Percentiles rank a stretch among this genome's conserved stretches.
These are phyloP conservation scores for Bufo gargarizans DNA, from an alignment of 2,113 vertebrate species.

Conservation along the genomic window DNA sequence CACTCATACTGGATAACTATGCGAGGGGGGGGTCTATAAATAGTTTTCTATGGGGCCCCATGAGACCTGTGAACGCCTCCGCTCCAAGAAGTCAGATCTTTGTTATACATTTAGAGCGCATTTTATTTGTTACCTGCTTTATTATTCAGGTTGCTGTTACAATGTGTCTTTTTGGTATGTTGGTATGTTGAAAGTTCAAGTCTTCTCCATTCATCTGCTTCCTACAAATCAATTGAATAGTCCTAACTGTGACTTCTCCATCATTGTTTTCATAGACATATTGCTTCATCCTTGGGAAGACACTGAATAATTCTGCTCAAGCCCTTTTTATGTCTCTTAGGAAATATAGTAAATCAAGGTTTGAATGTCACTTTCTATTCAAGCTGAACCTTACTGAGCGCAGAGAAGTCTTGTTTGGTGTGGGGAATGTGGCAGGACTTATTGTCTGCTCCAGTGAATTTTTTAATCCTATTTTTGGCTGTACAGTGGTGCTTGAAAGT, in stretches of 20 bases:
- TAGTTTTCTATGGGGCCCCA: too few species aligned
- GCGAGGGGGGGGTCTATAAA: too few species aligned
- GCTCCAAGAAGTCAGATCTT: too few species aligned
- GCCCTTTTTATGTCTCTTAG: slow-evolving; percentile 6
- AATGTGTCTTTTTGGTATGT: slow-evolving; percentile 12
- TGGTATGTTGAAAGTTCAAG: background rate
- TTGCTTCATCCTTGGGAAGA: background rate
- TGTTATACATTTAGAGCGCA: too few species aligned
- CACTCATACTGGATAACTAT: too few species aligned
- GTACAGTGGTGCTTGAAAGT: too few species aligned
- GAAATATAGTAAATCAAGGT: slow-evolving; percentile 11
- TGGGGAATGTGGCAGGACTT: slow-evolving; percentile 30
- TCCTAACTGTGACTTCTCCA: background rate
- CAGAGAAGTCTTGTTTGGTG: slow-evolving; percentile 35
- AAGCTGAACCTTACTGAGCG: slow-evolving; percentile 2
- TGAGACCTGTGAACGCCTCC: too few species aligned
- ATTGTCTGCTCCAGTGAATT: background rate
- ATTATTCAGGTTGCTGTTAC: background rate
- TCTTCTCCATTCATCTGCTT: slow-evolving; percentile 4
- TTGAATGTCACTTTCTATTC: slow-evolving; percentile 32
- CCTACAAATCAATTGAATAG: background rate
- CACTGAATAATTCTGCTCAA: background rate
- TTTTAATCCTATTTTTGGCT: too few species aligned
- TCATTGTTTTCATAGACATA: background rate
- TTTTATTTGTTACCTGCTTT: background rate